Base-by-base conservation (phyloP, 2,113 vertebrate species). In the Eidolon helvum region DNA sequence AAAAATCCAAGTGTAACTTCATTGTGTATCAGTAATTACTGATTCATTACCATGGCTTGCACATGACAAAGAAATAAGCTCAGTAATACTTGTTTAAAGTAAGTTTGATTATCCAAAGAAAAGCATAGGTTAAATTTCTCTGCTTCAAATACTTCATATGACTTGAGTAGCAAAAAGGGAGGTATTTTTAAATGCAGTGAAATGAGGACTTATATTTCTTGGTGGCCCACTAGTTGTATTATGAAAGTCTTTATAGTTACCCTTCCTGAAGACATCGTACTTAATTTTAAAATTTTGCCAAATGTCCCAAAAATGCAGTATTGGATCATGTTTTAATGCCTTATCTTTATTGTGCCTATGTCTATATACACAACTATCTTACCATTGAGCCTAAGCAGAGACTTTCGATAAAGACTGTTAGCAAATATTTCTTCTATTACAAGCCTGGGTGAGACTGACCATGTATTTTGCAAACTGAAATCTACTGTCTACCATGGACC, bases 81-180 rank as follows among this genome's bases (percentile, higher is more conserved):
- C 53, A 95, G 74, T 74, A 85, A 38, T 87, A 71, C 26, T 88
- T 87, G 10, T 61, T 91, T 88, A 87, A 95, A 91, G 48, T 86
- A 93, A 74, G 83, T 94, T 88, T 72, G 33, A 91, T 61, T 94
- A 92, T 92, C 84, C 68, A 95, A 92, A 96, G n/a, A 59, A 91
- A 96, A 96, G 38, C n/a, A 94, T 35, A 89, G 3, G 28, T 7
- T 40, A 82, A 86, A 93, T 87, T 96, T 22, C 59, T 93, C 14
- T 90, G 48, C 55, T 2, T 97, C 35, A 92, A 90, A 86, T 4
- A 90, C 22, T 87, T 96, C 33, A 65, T 95, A 53, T 78, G 24
- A 77, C 26, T 90, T 86, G 18, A 77, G 35, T 33, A 94, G 26
- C 33, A 90, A 55, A 14, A 33, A 63, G 28, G 7, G 71, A 40